Base-by-base conservation (phyloP, 2,113 vertebrate species). In the Cyphomyrus plagiostoma region DNA sequence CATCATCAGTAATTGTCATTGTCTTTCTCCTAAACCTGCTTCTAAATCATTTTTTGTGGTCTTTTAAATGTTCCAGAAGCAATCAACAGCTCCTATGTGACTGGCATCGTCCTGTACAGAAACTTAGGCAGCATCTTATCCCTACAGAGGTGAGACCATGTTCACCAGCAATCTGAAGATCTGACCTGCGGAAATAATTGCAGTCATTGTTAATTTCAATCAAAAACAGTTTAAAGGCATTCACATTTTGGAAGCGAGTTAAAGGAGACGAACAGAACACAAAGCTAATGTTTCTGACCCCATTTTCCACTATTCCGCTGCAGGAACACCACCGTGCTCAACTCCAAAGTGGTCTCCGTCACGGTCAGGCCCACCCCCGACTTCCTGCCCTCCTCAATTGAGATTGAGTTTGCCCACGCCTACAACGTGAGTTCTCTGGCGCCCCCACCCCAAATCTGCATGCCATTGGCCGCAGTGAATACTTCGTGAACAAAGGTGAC, bases 321-420 rank as follows among this genome's bases (percentile, higher is more conserved):
- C 90, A 99, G 98, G 92, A 99, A 99, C 91, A 94, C 94, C n/a
- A 99, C 97, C 0, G 91, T 99, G 35, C 93, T 99, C 91, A 99
- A 99, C 94, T 99, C 98, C 66, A 98, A 97, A 93, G 96, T 99
- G 91, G 97, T 99, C 93, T 97, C 98, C 0, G 98, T 99, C 92
- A 99, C 97, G 0, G 97, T 99, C 91, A 99, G 97, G 91, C 98
- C 98, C 10, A 95, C 95, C 2, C 97, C 98, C 0, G 94, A 94
- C 1, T 96, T 97, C 4, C 92, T 98, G 83, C 95, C 97, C 17
- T 95, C 96, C 0, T 97, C 98, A 0, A 87, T 99, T 88, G 98
- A 99, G 93, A 97, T 99, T 0, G 98, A 99, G 90, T 99, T 99
- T 91, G 98, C 98, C 89, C 98, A 99, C 91, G 95, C 99, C 89